Evolutionary conservation across 2,888 invertebrate genomes (phyloP).

Genomic region (Lithophane semibrunnea): DNA sequence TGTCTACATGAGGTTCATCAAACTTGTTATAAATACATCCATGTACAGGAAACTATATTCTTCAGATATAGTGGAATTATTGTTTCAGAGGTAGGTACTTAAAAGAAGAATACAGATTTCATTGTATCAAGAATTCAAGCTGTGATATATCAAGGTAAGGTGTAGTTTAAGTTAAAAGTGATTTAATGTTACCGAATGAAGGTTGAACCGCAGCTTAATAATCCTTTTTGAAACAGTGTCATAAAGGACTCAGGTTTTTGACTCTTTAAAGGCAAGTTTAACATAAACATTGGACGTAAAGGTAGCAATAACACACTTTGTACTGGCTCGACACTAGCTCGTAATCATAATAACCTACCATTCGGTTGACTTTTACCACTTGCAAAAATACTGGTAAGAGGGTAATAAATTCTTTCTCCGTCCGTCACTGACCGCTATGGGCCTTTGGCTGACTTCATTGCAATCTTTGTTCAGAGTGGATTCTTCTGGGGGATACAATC

Average conservation of each 20-base stretch:
- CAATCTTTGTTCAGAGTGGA: constrained; percentile 1
- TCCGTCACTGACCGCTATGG: constrained; percentile 35
- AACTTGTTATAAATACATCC: neutral
- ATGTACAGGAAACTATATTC: neutral
- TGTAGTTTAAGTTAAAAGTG: neutral
- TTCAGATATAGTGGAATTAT: neutral
- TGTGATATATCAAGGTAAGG: neutral
- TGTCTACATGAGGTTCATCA: neutral
- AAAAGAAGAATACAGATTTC: neutral
- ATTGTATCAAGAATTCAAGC: neutral
- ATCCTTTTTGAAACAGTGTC: constrained; percentile 30
- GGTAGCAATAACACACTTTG: constrained; percentile 52
- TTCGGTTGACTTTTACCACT: constrained; percentile 59
- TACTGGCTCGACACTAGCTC: constrained; percentile 35
- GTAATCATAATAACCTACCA: constrained; percentile 59
- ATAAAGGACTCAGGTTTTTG: constrained; percentile 43
- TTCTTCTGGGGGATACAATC: neutral
- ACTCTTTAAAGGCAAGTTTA: constrained; percentile 23
- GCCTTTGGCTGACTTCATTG: constrained; percentile 14
- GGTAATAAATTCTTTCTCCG: constrained; percentile 55
- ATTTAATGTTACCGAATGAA: constrained; percentile 26
- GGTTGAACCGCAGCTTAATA: constrained; percentile 25
- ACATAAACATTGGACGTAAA: constrained; percentile 38
- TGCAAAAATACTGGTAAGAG: constrained; percentile 47
- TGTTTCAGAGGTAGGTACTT: neutral